Base-by-base conservation (phyloP, 2,113 vertebrate genomes). In the Chaetops frenatus region DNA sequence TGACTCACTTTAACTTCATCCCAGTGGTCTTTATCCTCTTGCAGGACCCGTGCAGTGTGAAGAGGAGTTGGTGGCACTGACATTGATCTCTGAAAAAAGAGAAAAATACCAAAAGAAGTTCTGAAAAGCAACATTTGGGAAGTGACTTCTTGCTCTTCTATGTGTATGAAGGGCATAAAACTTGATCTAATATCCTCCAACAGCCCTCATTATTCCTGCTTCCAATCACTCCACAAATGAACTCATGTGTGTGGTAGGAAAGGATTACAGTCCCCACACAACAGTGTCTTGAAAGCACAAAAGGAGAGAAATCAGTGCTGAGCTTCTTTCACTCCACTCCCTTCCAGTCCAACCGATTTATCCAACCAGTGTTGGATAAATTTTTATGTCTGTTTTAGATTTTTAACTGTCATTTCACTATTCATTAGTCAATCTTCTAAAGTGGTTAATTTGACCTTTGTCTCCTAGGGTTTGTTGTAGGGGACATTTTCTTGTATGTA, bases 11-110 rank as follows among this genome's bases (percentile, higher is more conserved):
- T 99, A 70, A 99, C 99, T 73, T 99, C 99, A 67, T 99, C 99
- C 99, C 99, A 99, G 96, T 99, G 98, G 95, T 99, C 99, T 96
- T 97, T 99, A 96, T 99, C 99, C 85, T 99, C 99, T 71, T 98
- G 98, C 64, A 99, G 98, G 61, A 99, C 99, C 4, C 99, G 97
- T 31, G 99, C 99, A 35, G 99, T 99, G 95, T 99, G 98, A 23
- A 99, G 99, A 1, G 99, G 99, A 15, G 99, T 99, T 92, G 98
- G 98, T 13, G 99, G 99, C 64, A 99, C 99, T 91, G 98, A 98
- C 98, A 98, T 99, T 11, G 98, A 99, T 98, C 98, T 98, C 99
- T 99, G 91, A 84, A 96, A 48, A 97, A 89, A 91, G 48, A 80
- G 45, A 61, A 73, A 95, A 86, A 88, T 8, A 82, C 10, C 61